Conservation (phyloP, 2,888 invertebrate genomes). For the Mesochorus sp. region DNA sequence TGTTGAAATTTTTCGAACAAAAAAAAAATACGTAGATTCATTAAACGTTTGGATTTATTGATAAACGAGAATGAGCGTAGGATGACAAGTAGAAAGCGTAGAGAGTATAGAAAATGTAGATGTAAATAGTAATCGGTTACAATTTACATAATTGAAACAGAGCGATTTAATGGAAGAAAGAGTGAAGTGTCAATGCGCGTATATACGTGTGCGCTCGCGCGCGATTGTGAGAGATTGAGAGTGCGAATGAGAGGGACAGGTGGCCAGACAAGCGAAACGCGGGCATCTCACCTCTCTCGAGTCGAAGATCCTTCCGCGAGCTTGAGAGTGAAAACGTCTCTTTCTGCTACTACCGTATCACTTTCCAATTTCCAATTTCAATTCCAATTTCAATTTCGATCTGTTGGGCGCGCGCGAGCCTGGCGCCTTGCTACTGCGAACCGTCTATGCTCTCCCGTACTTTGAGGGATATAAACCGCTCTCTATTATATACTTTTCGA, state of each 20-base stretch:
- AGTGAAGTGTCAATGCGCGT: conserved; percentile 9
- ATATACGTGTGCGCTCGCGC: not conserved
- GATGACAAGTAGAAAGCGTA: conserved; percentile 14
- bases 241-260: conserved; percentile 46
- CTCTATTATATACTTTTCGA: conserved; percentile 51
- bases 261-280: conserved; percentile 34
- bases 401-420: too few species aligned
- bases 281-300: conserved; percentile 20
- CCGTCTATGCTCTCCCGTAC: conserved; percentile 10
- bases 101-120: conserved; percentile 17
- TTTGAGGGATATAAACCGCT: conserved; percentile 18
- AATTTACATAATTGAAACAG: conserved; percentile 18
- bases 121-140: conserved; percentile 33
- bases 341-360: conserved; percentile 60
- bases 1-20: too few species aligned
- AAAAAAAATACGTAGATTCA: not conserved
- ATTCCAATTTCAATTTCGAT: conserved; percentile 69
- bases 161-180: conserved; percentile 28
- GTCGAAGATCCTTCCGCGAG: conserved; percentile 34
- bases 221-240: conserved; percentile 31
- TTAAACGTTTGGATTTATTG: not conserved
- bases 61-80: not conserved
- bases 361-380: conserved; percentile 70
- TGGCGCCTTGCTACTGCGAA: conserved; percentile 24
- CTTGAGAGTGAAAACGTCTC: conserved; percentile 28